Evolutionary conservation across 2,888 invertebrate genomes (phyloP).

Genomic region (Harmothoe impar): DNA sequence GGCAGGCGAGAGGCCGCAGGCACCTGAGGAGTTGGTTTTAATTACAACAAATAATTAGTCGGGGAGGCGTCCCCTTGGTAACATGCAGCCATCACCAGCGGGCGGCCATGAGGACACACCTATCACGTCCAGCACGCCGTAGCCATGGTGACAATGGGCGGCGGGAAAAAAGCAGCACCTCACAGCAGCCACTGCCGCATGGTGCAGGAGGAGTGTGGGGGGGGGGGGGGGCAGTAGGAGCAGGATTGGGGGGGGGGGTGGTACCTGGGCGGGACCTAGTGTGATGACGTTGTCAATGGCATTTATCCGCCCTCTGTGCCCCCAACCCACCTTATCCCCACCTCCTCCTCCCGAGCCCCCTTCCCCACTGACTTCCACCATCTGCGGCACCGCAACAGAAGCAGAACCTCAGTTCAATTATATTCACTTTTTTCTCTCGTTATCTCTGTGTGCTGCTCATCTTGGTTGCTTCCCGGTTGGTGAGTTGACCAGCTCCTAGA

Average conservation of each 20-base stretch:
- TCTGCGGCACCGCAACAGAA: neutral
- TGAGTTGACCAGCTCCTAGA: too few species aligned
- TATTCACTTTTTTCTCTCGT: neutral
- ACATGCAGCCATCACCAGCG: neutral
- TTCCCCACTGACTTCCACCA: neutral
- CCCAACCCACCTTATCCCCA: neutral
- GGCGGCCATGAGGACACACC: neutral
- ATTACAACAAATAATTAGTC: conserved; percentile 45
- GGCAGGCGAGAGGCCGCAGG: neutral
- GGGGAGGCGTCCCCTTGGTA: conserved; percentile 32
- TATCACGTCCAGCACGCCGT: neutral
- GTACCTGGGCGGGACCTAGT: neutral
- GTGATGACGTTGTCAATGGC: conserved; percentile 26
- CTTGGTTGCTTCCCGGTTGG: neutral
- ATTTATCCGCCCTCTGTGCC: conserved; percentile 15
- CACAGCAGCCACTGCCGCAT: neutral
- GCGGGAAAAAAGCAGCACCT: neutral
- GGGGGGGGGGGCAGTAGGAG: conserved; percentile 45
- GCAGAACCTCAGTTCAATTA: neutral
- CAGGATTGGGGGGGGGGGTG: neutral
- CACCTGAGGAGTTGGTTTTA: neutral
- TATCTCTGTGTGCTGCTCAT: neutral
- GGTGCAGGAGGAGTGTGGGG: neutral
- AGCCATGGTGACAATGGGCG: conserved; percentile 54
- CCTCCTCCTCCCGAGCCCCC: neutral